Percentiles rank a stretch among this genome's conserved stretches.
phyloP scores from a whole-genome alignment of 1,140 invertebrate species.

The Camponotus pennsylvanicus region DNA sequence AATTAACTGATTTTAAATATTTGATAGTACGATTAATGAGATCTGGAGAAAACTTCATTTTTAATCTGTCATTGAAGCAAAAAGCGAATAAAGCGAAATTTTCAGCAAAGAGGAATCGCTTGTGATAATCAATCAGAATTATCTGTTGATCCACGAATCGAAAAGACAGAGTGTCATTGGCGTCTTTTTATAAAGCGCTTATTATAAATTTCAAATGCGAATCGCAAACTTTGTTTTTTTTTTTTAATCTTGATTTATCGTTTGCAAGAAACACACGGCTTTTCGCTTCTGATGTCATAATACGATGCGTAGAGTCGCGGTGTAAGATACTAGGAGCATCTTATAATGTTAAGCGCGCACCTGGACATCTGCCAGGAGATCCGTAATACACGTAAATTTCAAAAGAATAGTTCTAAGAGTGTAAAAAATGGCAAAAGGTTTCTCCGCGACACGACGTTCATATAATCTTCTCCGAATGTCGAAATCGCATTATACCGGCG shows the following conservation, averaged over 20 bases:
- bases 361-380: neutral
- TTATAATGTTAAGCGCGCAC: neutral
- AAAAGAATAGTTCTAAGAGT: neutral
- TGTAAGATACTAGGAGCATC: neutral
- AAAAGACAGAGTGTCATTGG: neutral
- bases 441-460: neutral
- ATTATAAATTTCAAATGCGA: too few species aligned
- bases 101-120: neutral
- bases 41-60: too few species aligned
- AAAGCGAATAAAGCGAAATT: neutral
- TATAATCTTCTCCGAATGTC: constrained; percentile 2
- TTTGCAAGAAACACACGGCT: neutral
- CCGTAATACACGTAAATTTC: neutral
- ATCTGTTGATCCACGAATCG: neutral
- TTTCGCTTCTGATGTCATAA: neutral
- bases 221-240: too few species aligned
- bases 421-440: neutral
- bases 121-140: neutral
- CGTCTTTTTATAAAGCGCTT: too few species aligned
- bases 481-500: constrained; percentile 18
- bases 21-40: too few species aligned
- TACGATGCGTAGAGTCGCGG: neutral
- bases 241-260: too few species aligned
- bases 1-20: neutral
- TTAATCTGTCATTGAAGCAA: too few species aligned